Conservation (phyloP, 2,113 vertebrate genomes). For the Lampris megalopsis region DNA sequence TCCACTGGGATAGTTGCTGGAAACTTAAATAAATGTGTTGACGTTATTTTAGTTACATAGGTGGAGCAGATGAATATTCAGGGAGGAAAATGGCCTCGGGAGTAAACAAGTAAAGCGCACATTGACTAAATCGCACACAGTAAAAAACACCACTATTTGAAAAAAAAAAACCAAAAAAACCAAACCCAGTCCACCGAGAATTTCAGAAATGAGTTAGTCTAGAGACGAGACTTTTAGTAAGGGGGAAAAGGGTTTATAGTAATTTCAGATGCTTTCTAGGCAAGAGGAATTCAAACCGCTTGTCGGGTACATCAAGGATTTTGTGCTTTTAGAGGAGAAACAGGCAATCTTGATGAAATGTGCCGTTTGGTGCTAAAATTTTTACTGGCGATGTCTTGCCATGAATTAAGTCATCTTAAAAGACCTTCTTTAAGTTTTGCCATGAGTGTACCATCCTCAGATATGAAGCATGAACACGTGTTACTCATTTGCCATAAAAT, state of each 20-base stretch:
- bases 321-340: constrained; percentile 52
- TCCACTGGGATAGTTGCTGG: constrained; percentile 37
- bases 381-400: constrained; percentile 11
- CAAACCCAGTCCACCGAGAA: constrained; percentile 34
- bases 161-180: constrained; percentile 6
- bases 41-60: constrained; percentile 60
- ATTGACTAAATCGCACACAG: constrained; percentile 6
- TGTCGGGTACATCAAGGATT: constrained; percentile 38
- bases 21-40: constrained; percentile 47
- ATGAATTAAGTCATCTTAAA: constrained; percentile 8
- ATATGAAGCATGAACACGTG: constrained; percentile 32
- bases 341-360: constrained; percentile 43
- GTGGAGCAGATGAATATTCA: constrained; percentile 64
- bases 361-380: constrained; percentile 39
- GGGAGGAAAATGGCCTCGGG: constrained; percentile 52
- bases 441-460: neutral
- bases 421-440: neutral
- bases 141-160: constrained; percentile 6
- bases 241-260: constrained; percentile 45
- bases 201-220: constrained; percentile 29
- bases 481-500: constrained; percentile 36
- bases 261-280: constrained; percentile 55
- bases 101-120: constrained; percentile 27
- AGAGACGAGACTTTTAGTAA: constrained; percentile 26
- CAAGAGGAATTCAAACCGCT: constrained; percentile 35